phyloP scores from a whole-genome alignment of 1,140 invertebrate species.

The Achatina immaculata region DNA sequence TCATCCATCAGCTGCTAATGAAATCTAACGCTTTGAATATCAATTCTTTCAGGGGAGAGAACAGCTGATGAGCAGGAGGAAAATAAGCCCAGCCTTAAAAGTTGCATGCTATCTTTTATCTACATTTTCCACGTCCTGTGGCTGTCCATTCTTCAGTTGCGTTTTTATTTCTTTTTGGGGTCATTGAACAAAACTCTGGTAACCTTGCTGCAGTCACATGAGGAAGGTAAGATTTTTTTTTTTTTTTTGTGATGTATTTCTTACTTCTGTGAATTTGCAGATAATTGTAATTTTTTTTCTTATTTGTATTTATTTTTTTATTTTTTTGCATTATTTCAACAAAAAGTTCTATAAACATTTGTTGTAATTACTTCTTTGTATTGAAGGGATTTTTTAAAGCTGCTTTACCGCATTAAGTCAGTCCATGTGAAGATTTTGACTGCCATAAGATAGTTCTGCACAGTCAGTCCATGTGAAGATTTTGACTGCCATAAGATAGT shows the following conservation, averaged over 20 bases:
- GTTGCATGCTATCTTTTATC: conserved; percentile 42
- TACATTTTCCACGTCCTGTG: conserved; percentile 53
- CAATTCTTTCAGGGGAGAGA: neutral
- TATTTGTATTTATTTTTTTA: conserved; percentile 27
- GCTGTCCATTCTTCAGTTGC: conserved; percentile 54
- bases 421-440: no score
- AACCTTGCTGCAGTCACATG: conserved; percentile 31
- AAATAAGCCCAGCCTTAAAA: conserved; percentile 37
- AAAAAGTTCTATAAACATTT: no score
- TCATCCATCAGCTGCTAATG: no score
- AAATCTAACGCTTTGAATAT: no score
- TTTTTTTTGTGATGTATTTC: neutral
- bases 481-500: no score
- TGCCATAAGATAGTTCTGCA: no score
- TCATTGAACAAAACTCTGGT: conserved; percentile 51
- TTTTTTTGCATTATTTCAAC: neutral
- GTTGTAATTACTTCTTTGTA: no score
- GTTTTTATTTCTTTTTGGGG: conserved; percentile 55
- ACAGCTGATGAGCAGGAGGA: conserved; percentile 13
- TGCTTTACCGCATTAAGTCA: no score
- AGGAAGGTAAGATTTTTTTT: conserved; percentile 40
- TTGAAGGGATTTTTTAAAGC: no score
- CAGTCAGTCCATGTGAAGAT: no score
- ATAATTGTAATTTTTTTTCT: neutral
- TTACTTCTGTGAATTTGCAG: neutral